Base-by-base conservation (phyloP, 2,113 vertebrate species). In the Poicephalus gulielmi region DNA sequence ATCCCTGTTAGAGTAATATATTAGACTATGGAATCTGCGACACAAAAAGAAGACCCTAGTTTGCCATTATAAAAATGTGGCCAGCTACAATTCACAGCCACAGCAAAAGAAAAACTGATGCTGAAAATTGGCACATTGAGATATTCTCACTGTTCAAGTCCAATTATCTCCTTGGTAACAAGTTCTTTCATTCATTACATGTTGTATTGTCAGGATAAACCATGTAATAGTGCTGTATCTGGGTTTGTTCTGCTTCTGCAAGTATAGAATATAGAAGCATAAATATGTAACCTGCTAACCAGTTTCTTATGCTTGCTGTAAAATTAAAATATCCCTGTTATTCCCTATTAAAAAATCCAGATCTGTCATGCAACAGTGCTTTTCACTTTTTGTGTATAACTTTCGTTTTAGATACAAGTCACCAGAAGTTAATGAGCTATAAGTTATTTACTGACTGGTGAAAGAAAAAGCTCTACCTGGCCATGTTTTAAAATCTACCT, bases 161-260 rank as follows among this genome's bases (percentile, higher is more conserved):
- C 97, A 88, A 92, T 97, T 95, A 97, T 97, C 87, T 96, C 91
- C 92, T 97, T 96, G 97, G 86, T 93, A 96, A 94, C 91, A 80
- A 92, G 77, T 94, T 96, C 91, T 92, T 92, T 80, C 91, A 93
- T 88, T 96, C 76, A 90, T 96, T 94, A 94, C 87, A 78, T 90
- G 90, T 94, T 96, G 80, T 83, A 88, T 94, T 97, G 96, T 86
- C 80, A 97, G 95, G 92, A 93, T 81, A 94, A 94, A 83, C 86
- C 73, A 57, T 92, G 74, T 87, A 94, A 95, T 69, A 92, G 67
- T 86, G 74, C 88, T 86, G 69, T 92, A 75, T 94, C 43, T 94
- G 59, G 55, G 78, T 88, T 77, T 86, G 53, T 67, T 52, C 83
- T 83, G 37, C 73, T 94, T 88, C 82, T 2, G 4, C 41, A 92